A percentile compares a stretch with the other conserved stretches of the same genome.
These are phyloP conservation scores for Drosophila meridionalis DNA, from an alignment of 2,888 invertebrate species.

Conservation along the genomic window DNA sequence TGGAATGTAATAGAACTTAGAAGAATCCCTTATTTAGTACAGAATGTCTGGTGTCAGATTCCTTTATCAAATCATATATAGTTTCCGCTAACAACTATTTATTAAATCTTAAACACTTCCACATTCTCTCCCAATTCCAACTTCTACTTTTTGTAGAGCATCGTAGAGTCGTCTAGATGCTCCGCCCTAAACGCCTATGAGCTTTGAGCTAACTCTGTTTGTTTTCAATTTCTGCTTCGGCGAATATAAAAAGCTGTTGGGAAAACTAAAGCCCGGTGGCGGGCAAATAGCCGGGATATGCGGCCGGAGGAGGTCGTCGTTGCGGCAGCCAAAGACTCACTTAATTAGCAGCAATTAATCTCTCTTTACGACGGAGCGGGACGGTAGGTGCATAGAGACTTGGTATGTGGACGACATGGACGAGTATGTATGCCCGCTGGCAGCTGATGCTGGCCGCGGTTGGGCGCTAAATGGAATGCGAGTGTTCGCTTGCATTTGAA, in stretches of 20 bases:
- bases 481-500: slow-evolving; percentile 23
- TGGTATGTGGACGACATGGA: slow-evolving; percentile 8
- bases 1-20: too few species aligned
- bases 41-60: too few species aligned
- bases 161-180: neutral
- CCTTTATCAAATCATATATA: too few species aligned
- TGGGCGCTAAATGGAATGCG: slow-evolving; percentile 37
- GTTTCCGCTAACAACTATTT: too few species aligned
- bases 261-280: slow-evolving; percentile 33
- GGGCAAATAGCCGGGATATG: slow-evolving; percentile 6
- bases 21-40: too few species aligned
- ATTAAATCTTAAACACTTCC: too few species aligned
- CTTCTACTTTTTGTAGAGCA: neutral
- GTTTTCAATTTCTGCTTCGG: slow-evolving; percentile 49
- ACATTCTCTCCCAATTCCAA: too few species aligned
- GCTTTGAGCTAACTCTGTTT: neutral
- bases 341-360: slow-evolving; percentile 71
- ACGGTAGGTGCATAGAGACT: slow-evolving; percentile 11
- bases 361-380: slow-evolving; percentile 8
- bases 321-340: slow-evolving; percentile 32
- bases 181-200: neutral
- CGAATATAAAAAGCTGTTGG: slow-evolving; percentile 19
- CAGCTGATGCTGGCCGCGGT: slow-evolving; percentile 8
- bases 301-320: slow-evolving; percentile 32
- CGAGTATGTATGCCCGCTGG: slow-evolving; percentile 12